Evolutionary conservation across 2,797 vertebrate genomes (phyloP).

Genomic region (Helarctos malayanus): DNA sequence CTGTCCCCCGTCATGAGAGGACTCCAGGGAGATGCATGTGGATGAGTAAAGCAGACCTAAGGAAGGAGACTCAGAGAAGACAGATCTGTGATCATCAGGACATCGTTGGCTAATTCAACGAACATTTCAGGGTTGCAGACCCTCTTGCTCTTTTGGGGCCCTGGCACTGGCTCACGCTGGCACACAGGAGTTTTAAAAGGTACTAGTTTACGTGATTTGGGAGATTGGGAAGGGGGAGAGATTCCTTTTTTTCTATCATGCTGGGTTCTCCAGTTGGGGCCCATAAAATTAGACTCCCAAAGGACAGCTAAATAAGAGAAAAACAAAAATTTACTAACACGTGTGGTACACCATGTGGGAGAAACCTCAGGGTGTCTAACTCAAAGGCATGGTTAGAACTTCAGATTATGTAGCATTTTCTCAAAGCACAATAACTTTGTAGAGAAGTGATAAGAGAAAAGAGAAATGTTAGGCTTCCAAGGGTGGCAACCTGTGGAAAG

Average conservation of each 20-base stretch:
- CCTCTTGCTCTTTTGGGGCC: background rate
- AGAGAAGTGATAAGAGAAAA: background rate
- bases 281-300: background rate
- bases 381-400: background rate
- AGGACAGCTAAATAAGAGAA: background rate
- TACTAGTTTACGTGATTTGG: background rate
- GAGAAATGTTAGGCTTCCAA: background rate
- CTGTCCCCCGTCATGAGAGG: background rate
- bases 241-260: background rate
- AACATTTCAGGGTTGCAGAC: background rate
- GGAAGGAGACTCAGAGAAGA: background rate
- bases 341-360: fast-evolving
- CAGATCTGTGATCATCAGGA: background rate
- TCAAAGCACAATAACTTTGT: background rate
- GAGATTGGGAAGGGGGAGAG: fast-evolving
- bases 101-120: background rate
- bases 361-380: background rate
- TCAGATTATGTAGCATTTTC: background rate
- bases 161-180: fast-evolving
- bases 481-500: background rate
- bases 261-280: background rate
- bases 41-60: background rate
- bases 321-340: background rate
- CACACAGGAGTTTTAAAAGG: fast-evolving
- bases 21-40: background rate